phyloP scores from a whole-genome alignment of 2,113 vertebrate species.

The Thymallus thymallus region DNA sequence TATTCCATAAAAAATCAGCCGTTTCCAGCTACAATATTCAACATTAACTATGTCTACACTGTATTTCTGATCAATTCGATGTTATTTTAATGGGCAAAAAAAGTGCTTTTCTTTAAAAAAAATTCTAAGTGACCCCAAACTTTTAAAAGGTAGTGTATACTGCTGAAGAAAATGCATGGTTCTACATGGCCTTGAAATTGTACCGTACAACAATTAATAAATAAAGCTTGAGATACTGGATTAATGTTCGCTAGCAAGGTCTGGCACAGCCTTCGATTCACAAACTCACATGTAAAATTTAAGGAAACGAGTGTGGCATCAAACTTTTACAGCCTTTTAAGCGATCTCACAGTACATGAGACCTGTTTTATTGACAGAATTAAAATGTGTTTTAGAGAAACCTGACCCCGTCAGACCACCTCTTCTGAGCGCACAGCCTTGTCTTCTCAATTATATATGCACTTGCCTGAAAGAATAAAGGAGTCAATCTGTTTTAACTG shows the following conservation, averaged over 20 bases:
- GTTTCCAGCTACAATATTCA: no score
- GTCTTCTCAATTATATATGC: constrained; percentile 40
- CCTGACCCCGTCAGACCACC: constrained; percentile 21
- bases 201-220: constrained; percentile 37
- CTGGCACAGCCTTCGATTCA: constrained; percentile 35
- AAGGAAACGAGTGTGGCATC: constrained; percentile 37
- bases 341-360: constrained; percentile 20
- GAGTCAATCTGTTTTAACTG: constrained; percentile 25
- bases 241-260: constrained; percentile 17
- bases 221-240: constrained; percentile 27
- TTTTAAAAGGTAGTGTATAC: no score
- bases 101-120: no score
- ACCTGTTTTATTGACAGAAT: constrained; percentile 37
- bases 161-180: background rate
- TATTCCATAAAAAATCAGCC: no score
- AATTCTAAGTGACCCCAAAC: no score
- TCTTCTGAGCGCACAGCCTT: constrained; percentile 6
- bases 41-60: no score
- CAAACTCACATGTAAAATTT: constrained; percentile 27
- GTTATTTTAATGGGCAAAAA: no score
- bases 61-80: no score
- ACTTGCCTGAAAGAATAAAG: constrained; percentile 32
- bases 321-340: constrained; percentile 43
- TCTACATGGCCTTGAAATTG: background rate
- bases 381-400: constrained; percentile 32